These are phyloP conservation scores for Zaprionus kolodkinae DNA, from an alignment of 1,140 invertebrate species.

Conservation along the genomic window DNA sequence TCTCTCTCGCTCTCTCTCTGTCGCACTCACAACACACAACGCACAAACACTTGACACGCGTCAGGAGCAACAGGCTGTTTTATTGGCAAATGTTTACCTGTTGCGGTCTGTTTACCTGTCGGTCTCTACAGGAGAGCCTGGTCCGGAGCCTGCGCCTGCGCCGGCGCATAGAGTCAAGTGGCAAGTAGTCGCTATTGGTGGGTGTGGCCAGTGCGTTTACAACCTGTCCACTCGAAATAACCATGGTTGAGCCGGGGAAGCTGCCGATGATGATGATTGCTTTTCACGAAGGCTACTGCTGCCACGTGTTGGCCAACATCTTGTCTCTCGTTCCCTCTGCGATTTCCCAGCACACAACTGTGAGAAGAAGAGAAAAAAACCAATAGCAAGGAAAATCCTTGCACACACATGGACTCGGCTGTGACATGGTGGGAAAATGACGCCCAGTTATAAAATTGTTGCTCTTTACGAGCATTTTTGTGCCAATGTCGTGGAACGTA, in stretches of 20 bases:
- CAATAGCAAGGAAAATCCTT: conserved; percentile 59
- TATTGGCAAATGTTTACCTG: conserved; percentile 81
- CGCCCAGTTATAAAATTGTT: conserved; percentile 69
- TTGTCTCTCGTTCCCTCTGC: conserved; percentile 1
- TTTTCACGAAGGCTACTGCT: conserved; percentile 44
- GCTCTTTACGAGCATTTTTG: conserved; percentile 43
- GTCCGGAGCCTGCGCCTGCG: conserved; percentile 44
- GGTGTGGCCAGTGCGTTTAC: conserved; percentile 57
- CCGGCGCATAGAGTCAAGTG: conserved; percentile 80
- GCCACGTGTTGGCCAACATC: conserved; percentile 53
- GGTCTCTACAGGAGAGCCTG: conserved; percentile 35
- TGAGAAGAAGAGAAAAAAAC: conserved; percentile 56
- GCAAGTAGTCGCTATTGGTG: background rate
- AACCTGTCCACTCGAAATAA: conserved; percentile 75
- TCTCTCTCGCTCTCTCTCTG: background rate
- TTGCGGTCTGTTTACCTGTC: conserved; percentile 61
- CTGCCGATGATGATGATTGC: conserved; percentile 19
- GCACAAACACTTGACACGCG: conserved; percentile 60
- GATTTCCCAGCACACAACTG: conserved; percentile 32
- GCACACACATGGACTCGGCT: conserved; percentile 45
- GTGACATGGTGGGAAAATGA: conserved; percentile 39
- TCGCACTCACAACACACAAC: conserved; percentile 12
- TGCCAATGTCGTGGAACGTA: conserved; percentile 40
- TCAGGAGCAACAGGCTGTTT: conserved; percentile 46
- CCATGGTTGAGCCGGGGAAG: conserved; percentile 51